Conservation (phyloP, 2,888 invertebrate species). For the Drosophila pegasa region DNA sequence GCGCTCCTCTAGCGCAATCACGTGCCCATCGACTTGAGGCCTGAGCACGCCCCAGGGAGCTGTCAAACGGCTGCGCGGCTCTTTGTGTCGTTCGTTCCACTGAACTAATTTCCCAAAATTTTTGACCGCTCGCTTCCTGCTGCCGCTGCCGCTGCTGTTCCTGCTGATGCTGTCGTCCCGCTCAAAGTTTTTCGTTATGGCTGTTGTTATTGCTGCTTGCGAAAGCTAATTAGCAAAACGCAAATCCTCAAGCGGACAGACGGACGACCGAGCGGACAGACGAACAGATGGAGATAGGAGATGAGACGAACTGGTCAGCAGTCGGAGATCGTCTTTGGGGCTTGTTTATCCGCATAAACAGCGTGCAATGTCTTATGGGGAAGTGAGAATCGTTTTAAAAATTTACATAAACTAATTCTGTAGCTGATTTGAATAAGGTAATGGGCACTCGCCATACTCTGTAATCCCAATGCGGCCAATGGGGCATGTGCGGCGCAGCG, state of each 20-base stretch:
- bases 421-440: slow-evolving; percentile 81
- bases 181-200: slow-evolving; percentile 49
- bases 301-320: slow-evolving; percentile 22
- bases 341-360: slow-evolving; percentile 65
- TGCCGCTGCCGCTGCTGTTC: slow-evolving; percentile 33
- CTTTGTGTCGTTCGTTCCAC: slow-evolving; percentile 34
- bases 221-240: slow-evolving; percentile 73
- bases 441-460: slow-evolving; percentile 42
- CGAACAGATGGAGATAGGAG: background rate
- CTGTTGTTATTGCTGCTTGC: slow-evolving; percentile 49
- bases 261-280: slow-evolving; percentile 5
- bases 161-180: slow-evolving; percentile 9
- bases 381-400: slow-evolving; percentile 56
- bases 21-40: slow-evolving; percentile 76
- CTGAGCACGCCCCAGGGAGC: slow-evolving; percentile 78
- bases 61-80: slow-evolving; percentile 66
- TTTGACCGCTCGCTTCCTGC: slow-evolving; percentile 46
- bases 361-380: slow-evolving; percentile 43
- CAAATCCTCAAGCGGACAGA: slow-evolving; percentile 33
- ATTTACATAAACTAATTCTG: slow-evolving; percentile 79
- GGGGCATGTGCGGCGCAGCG: background rate
- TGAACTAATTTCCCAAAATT: slow-evolving; percentile 54
- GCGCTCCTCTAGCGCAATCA: slow-evolving; percentile 60
- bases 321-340: slow-evolving; percentile 34
- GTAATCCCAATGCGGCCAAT: background rate